Base-by-base conservation (phyloP, 1,140 invertebrate species). In the Drosophila cardini region DNA sequence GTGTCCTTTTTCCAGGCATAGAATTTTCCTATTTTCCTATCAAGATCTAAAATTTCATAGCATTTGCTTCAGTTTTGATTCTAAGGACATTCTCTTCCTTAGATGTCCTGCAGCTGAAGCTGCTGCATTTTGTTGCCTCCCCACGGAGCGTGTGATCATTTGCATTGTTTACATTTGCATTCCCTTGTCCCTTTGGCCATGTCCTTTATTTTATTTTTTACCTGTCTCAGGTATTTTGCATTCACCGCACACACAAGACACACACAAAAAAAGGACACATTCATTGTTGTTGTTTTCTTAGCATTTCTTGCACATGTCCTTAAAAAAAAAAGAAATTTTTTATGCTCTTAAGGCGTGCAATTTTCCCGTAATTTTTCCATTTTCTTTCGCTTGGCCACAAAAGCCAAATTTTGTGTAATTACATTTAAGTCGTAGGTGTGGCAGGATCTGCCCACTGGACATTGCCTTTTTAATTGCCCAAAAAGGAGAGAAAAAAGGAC, bases 101-200 rank as follows among this genome's bases (percentile, higher is more conserved):
- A 36, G 16, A 18, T 48, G 36, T 56, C 61, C 58, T 73, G 53
- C 52, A 62, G 81, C 61, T 86, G 70, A 26, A 48, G 63, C 78
- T 55, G 75, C 72, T 65, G 38, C 38, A 40, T 6, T 13, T 40
- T n/a, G 11, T 40, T 40, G 73, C 83, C 83, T 52, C 75, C 80
- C 76, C 80, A 75, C 80, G 42, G 84, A 78, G 83, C 84, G 80
- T 89, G 85, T 90, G 84, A 89, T 89, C 85, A 82, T 57, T 57
- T 58, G 34, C 76, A 55, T 36, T 89, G 71, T 84, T 89, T 78
- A 64, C 80, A 89, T 90, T 84, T 90, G 77, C 85, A 90, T 90
- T 71, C 16, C 21, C 21, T 26, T 26, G 21, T 26, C 21, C 21
- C 21, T 26, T 26, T 16, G 36, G 43, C 2, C 45, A 2, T 45